A percentile compares a stretch with the other conserved stretches of the same genome.
Conservation (phyloP, 2,888 invertebrate species). For the Teleiodes luculella region DNA sequence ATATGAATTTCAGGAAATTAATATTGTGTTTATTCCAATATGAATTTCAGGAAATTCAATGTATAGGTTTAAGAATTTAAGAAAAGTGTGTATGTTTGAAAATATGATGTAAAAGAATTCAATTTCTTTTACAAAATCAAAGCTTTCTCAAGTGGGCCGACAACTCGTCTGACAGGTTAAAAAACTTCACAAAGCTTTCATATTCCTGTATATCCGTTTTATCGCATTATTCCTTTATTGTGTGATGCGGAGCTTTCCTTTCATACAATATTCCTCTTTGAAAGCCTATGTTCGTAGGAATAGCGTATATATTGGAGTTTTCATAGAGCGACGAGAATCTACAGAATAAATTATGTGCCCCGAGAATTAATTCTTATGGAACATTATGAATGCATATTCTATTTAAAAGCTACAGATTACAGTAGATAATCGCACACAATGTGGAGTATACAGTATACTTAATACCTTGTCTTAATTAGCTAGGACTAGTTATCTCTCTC, state of each 20-base stretch:
- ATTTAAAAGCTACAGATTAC: neutral
- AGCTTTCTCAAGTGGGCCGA: no score
- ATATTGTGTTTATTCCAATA: no score
- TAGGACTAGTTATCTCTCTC: no score
- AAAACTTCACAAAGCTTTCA: constrained; percentile 23
- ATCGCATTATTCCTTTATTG: constrained; percentile 30
- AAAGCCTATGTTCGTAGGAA: constrained; percentile 8
- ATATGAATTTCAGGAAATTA: no score
- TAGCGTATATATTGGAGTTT: neutral
- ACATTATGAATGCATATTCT: neutral
- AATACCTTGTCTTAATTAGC: no score
- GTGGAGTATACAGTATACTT: no score
- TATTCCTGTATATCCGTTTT: constrained; percentile 25
- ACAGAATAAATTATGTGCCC: neutral
- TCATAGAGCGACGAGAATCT: neutral
- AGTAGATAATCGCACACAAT: no score
- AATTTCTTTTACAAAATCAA: no score
- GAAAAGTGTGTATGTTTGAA: no score
- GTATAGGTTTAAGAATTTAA: no score
- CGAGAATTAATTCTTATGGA: neutral
- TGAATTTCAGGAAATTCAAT: no score
- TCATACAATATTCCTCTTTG: constrained; percentile 14
- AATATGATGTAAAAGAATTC: no score
- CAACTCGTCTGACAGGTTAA: neutral
- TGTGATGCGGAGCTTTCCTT: constrained; percentile 16